These are phyloP conservation scores for Aleiodes sp. DNA, from an alignment of 1,140 invertebrate genomes.

Conservation along the genomic window DNA sequence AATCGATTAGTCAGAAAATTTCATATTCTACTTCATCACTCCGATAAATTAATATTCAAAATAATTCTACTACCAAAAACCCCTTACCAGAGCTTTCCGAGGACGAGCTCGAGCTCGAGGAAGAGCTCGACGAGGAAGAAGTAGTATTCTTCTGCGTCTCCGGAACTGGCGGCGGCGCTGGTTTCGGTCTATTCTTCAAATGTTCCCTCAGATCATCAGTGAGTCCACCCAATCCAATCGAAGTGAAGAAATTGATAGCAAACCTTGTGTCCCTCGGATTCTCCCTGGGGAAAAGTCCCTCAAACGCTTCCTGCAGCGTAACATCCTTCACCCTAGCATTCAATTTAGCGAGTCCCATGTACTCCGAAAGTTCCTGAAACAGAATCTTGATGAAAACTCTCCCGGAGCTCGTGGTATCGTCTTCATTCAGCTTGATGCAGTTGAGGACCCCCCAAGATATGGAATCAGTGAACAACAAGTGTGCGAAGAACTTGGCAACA, in stretches of 20 bases:
- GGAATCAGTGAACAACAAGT: slow-evolving; percentile 95
- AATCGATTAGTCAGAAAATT: neutral
- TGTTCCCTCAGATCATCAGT: slow-evolving; percentile 94
- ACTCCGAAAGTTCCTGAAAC: slow-evolving; percentile 96
- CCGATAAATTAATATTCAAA: neutral
- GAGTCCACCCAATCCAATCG: slow-evolving; percentile 95
- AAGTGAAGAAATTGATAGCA: slow-evolving; percentile 99
- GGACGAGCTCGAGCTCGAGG: slow-evolving; percentile 36
- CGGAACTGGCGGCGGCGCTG: slow-evolving; percentile 31
- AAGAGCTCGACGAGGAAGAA: slow-evolving; percentile 30
- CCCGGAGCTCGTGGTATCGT: slow-evolving; percentile 96
- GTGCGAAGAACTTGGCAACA: slow-evolving; percentile 97
- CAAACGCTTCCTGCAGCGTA: slow-evolving; percentile 86
- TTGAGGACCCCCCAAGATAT: slow-evolving; percentile 93
- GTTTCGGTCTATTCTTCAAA: slow-evolving; percentile 73
- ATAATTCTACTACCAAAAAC: neutral
- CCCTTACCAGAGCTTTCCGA: slow-evolving; percentile 35
- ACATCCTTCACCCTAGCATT: slow-evolving; percentile 90
- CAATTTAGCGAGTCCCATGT: slow-evolving; percentile 92
- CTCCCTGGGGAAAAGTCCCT: slow-evolving; percentile 94
- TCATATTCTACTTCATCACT: neutral
- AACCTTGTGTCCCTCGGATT: slow-evolving; percentile 97
- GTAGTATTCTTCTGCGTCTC: slow-evolving; percentile 28
- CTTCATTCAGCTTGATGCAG: slow-evolving; percentile 92
- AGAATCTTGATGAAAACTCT: slow-evolving; percentile 98